A percentile compares a stretch with the other conserved stretches of the same genome.
Evolutionary conservation across 2,888 invertebrate species (phyloP).

Genomic region (Sminthurinus aureus): DNA sequence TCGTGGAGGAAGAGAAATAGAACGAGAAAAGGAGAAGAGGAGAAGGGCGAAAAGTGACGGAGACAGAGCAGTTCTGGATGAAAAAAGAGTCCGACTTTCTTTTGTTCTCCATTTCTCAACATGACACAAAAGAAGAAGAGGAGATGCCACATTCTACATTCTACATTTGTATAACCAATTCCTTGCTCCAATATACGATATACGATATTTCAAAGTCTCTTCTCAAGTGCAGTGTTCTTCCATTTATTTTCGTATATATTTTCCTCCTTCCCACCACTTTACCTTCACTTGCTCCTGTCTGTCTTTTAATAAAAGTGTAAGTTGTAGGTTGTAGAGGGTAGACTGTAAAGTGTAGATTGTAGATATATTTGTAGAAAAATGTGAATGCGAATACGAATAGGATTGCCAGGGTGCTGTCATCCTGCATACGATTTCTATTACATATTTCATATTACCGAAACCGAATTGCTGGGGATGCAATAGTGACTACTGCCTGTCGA

Average conservation of each 20-base stretch:
- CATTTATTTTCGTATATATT: not conserved
- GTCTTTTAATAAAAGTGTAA: not conserved
- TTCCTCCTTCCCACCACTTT: not conserved
- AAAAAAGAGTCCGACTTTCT: conserved; percentile 42
- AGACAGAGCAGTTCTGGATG: conserved; percentile 42
- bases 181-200: not conserved
- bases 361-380: no score
- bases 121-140: no score
- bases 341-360: no score
- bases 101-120: conserved; percentile 19
- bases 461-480: no score
- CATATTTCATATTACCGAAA: no score
- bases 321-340: no score
- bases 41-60: conserved; percentile 37
- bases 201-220: not conserved
- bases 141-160: not conserved
- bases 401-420: no score
- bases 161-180: no score
- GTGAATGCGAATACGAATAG: no score
- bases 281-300: not conserved
- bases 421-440: no score
- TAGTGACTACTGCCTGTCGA: not conserved
- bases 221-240: no score
- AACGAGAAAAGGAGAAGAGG: conserved; percentile 38
- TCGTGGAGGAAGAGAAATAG: conserved; percentile 14